phyloP scores from a whole-genome alignment of 2,797 vertebrate species.

The Eulemur albifrons region DNA sequence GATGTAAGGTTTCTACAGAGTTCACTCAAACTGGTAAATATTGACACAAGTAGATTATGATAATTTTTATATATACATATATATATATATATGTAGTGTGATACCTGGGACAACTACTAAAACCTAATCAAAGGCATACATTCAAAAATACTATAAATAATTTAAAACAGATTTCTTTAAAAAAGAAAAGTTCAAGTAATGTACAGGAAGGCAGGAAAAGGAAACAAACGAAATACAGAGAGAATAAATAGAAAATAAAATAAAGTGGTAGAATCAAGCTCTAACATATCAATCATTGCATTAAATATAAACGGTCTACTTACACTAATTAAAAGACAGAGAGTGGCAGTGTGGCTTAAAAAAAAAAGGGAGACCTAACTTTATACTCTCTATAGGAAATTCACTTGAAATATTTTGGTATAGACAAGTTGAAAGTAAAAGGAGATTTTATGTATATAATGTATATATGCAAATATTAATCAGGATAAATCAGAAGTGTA shows the following conservation, averaged over 20 bases:
- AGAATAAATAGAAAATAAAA: not conserved
- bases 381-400: not conserved
- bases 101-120: not conserved
- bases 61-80: not conserved
- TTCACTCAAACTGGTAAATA: not conserved
- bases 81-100: not conserved
- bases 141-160: not conserved
- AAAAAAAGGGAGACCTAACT: not conserved
- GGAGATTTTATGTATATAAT: too few relatives aligned
- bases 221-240: not conserved
- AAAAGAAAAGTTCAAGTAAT: not conserved
- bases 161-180: not conserved
- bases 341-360: not conserved
- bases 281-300: not conserved
- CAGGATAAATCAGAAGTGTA: not conserved
- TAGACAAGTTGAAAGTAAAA: not conserved
- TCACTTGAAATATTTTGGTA: not conserved
- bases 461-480: too few relatives aligned
- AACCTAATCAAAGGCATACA: not conserved
- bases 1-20: not conserved
- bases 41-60: not conserved
- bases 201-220: not conserved
- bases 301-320: not conserved
- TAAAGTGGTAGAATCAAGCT: not conserved
- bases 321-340: not conserved